phyloP scores from a whole-genome alignment of 2,113 vertebrate genomes.

The Clarias gariepinus region DNA sequence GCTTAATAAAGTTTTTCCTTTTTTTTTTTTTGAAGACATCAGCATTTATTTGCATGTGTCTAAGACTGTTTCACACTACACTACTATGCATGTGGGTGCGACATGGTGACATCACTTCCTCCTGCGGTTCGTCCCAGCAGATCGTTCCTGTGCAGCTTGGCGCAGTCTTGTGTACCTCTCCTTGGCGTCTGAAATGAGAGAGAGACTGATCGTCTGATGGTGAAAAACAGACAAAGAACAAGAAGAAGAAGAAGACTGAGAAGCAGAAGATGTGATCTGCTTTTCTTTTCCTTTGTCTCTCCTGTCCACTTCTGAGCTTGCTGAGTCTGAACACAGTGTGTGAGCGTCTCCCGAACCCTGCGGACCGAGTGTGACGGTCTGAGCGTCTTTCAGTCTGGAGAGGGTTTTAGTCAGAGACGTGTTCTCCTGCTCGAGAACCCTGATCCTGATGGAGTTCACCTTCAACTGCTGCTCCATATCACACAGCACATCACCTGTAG shows the following conservation, averaged over 20 bases:
- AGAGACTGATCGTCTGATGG: constrained; percentile 59
- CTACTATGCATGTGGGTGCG: too few species aligned
- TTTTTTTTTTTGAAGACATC: too few species aligned
- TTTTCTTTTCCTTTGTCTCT: constrained; percentile 22
- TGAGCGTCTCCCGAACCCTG: constrained; percentile 43
- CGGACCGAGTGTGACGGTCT: not conserved
- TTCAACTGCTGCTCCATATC: constrained; percentile 90
- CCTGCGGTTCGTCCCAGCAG: too few species aligned
- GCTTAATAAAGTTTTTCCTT: too few species aligned
- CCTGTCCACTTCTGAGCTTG: constrained; percentile 2
- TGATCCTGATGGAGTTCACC: constrained; percentile 84
- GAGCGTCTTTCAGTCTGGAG: constrained; percentile 69
- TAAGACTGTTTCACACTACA: too few species aligned
- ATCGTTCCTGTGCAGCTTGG: constrained; percentile 17
- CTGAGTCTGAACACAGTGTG: too few species aligned
- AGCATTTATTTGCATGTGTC: too few species aligned
- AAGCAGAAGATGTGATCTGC: constrained; percentile 38
- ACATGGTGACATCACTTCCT: too few species aligned
- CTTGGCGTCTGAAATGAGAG: constrained; percentile 35
- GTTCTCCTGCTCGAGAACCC: constrained; percentile 84
- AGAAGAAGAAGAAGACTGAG: constrained; percentile 6
- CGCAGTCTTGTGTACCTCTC: constrained; percentile 41
- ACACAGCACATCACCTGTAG: constrained; percentile 74
- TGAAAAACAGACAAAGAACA: constrained; percentile 51
- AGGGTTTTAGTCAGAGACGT: constrained; percentile 68